Percentiles rank a stretch among this genome's conserved stretches.
These are phyloP conservation scores for Sussaba pulchella DNA, from an alignment of 2,888 invertebrate species.

Conservation along the genomic window DNA sequence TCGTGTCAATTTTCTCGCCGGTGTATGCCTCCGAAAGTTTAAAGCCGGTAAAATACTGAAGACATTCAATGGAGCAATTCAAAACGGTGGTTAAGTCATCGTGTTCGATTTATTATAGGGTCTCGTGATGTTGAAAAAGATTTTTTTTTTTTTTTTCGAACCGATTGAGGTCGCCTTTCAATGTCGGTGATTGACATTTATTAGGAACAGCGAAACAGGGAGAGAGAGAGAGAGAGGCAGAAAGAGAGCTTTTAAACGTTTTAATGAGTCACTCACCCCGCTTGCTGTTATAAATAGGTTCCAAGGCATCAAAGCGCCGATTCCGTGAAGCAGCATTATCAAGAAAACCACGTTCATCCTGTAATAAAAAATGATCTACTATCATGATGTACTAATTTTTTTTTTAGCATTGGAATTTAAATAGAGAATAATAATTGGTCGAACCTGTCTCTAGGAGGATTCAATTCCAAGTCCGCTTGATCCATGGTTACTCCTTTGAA, in stretches of 20 bases:
- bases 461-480: conserved; percentile 89
- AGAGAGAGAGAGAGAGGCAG: conserved; percentile 9
- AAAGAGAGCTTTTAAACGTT: conserved; percentile 42
- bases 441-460: conserved; percentile 91
- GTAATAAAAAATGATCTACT: conserved; percentile 54
- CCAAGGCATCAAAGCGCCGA: conserved; percentile 98
- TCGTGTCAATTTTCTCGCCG: conserved; percentile 82
- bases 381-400: not conserved
- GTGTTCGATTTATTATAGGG: not conserved
- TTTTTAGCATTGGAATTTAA: no score
- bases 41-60: conserved; percentile 94
- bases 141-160: conserved; percentile 30
- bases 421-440: no score
- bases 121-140: conserved; percentile 27
- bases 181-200: conserved; percentile 53
- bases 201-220: conserved; percentile 44
- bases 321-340: conserved; percentile 96
- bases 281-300: conserved; percentile 99
- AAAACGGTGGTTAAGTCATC: conserved; percentile 25
- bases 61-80: conserved; percentile 68
- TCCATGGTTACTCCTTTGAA: conserved; percentile 91
- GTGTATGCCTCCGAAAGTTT: conserved; percentile 89
- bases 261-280: conserved; percentile 86
- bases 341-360: conserved; percentile 93
- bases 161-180: conserved; percentile 33